Evolutionary conservation across 1,140 invertebrate species (phyloP).

Genomic region (Stegodyphus dumicola): DNA sequence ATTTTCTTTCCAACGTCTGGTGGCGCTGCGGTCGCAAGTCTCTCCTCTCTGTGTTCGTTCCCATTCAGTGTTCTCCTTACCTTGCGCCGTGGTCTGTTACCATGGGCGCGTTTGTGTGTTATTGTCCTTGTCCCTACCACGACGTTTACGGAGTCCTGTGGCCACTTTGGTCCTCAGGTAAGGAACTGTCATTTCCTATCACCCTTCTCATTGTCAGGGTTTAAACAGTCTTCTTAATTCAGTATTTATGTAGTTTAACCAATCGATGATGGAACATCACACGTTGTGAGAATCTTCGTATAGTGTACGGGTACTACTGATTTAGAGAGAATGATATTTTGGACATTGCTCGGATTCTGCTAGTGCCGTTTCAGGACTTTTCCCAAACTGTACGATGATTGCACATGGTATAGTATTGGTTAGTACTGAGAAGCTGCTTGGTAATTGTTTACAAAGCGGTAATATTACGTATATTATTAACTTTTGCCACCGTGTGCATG

Average conservation of each 20-base stretch:
- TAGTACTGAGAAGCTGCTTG: no score
- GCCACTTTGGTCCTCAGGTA: constrained; percentile 36
- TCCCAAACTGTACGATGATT: no score
- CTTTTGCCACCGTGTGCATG: no score
- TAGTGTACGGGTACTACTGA: constrained; percentile 10
- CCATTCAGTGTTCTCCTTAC: constrained; percentile 38
- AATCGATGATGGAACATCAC: constrained; percentile 40
- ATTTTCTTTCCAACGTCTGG: no score
- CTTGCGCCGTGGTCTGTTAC: not conserved
- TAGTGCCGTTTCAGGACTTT: no score
- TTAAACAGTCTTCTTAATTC: no score
- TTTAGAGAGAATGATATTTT: not conserved
- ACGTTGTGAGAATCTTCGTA: constrained; percentile 1
- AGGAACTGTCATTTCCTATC: not conserved
- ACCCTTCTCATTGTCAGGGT: no score
- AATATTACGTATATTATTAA: no score
- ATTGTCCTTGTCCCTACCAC: not conserved
- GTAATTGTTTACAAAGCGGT: no score
- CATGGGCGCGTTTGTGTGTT: constrained; percentile 27
- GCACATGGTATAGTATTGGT: no score
- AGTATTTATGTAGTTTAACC: constrained; percentile 14
- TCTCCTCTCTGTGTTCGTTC: not conserved
- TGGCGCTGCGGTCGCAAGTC: not conserved
- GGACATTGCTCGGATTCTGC: no score
- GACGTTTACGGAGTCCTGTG: constrained; percentile 46